phyloP scores from a whole-genome alignment of 1,140 invertebrate species.

The Habropoda laboriosa region DNA sequence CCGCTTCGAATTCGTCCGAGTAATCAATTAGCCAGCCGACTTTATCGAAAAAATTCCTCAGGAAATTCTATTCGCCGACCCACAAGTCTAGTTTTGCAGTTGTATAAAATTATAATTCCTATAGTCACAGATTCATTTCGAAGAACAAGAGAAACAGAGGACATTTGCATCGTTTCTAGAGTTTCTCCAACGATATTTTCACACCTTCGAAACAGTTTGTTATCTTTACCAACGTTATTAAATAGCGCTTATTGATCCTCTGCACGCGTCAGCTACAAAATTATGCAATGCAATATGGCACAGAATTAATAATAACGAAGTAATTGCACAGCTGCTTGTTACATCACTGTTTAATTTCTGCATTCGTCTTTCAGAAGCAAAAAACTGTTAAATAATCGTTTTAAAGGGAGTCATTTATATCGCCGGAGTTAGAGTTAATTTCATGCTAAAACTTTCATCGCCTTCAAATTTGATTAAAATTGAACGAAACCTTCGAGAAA shows the following conservation, averaged over 20 bases:
- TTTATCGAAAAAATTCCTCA: background rate
- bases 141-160: no score
- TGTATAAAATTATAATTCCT: background rate
- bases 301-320: no score
- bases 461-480: constrained; percentile 7
- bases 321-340: background rate
- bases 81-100: background rate
- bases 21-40: constrained; percentile 29
- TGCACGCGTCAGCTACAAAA: no score
- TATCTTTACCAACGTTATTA: no score
- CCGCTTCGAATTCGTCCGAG: background rate
- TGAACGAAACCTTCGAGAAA: background rate
- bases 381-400: background rate
- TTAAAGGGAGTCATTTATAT: background rate
- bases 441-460: background rate
- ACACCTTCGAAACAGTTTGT: no score
- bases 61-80: background rate
- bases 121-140: background rate
- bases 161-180: no score
- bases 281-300: no score
- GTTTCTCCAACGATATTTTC: no score
- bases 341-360: background rate
- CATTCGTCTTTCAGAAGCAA: fast-evolving
- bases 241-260: no score
- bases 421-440: constrained; percentile 4